A percentile compares a stretch with the other conserved stretches of the same genome.
phyloP scores from a whole-genome alignment of 2,797 vertebrate species.

The Gallinago nigripennis region DNA sequence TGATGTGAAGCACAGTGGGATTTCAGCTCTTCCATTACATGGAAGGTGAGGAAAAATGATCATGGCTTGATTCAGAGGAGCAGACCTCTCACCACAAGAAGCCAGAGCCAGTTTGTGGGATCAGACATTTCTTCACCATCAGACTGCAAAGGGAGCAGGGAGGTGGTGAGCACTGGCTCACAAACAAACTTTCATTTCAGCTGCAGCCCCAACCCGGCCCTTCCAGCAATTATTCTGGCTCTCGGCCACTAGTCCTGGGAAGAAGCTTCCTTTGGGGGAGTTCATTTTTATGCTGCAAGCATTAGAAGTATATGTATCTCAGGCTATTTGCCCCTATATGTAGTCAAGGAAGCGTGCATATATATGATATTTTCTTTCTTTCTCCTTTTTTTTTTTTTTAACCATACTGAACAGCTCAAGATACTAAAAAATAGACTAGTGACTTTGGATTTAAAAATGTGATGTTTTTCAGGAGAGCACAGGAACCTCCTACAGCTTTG shows the following conservation, averaged over 20 bases:
- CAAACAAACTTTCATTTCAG: conserved; percentile 21
- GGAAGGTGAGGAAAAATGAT: not conserved
- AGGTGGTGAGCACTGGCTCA: not conserved
- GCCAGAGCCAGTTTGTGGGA: not conserved
- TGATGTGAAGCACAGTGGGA: not conserved
- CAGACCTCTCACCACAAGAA: not conserved
- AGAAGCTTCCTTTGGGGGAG: conserved; percentile 58
- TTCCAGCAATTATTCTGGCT: conserved; percentile 55
- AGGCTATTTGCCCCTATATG: not conserved
- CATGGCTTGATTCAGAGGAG: not conserved
- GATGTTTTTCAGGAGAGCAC: not conserved
- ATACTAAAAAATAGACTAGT: not conserved
- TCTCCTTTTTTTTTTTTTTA: not conserved
- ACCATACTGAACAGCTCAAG: not conserved
- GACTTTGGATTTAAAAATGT: not conserved
- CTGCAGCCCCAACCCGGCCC: conserved; percentile 18
- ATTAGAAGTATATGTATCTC: not conserved
- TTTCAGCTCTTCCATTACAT: not conserved
- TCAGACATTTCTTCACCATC: not conserved
- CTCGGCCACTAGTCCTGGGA: conserved; percentile 50
- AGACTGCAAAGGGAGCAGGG: not conserved
- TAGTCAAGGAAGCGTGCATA: not conserved
- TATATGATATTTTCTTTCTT: not conserved
- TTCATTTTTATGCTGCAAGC: conserved; percentile 28
- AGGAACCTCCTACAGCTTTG: not conserved